A percentile compares a stretch with the other conserved stretches of the same genome.
Conservation (phyloP, 2,888 invertebrate genomes). For the Noctua pronuba region DNA sequence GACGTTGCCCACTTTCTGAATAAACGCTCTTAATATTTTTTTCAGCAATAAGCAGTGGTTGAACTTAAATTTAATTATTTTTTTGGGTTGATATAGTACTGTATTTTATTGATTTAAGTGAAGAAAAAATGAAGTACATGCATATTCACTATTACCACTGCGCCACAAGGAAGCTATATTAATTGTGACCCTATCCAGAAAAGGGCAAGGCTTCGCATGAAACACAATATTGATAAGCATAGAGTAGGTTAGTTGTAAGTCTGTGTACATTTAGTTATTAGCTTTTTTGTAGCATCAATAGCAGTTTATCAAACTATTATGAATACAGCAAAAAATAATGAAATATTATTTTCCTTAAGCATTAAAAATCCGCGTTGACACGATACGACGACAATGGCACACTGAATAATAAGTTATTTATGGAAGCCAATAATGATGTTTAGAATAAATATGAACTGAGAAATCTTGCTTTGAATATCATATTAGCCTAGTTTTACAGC, state of each 20-base stretch:
- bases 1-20: too few relatives aligned
- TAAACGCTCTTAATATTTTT: too few relatives aligned
- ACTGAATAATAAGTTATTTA: conserved; percentile 33
- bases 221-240: conserved; percentile 11
- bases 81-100: too few relatives aligned
- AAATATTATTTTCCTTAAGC: conserved; percentile 16
- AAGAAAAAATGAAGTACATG: too few relatives aligned
- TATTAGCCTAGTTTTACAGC: not conserved
- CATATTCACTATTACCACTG: not conserved
- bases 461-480: not conserved
- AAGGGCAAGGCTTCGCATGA: not conserved
- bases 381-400: conserved; percentile 19
- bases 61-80: too few relatives aligned
- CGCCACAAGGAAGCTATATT: not conserved
- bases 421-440: not conserved
- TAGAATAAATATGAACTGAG: conserved; percentile 2
- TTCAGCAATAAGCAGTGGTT: too few relatives aligned
- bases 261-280: conserved; percentile 13
- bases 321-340: conserved; percentile 11
- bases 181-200: not conserved
- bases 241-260: not conserved
- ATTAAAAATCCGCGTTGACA: not conserved
- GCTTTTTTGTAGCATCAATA: not conserved
- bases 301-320: not conserved
- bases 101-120: too few relatives aligned